A percentile compares a stretch with the other conserved stretches of the same genome.
Conservation (phyloP, 2,888 invertebrate species). For the Isotomurus palustris region DNA sequence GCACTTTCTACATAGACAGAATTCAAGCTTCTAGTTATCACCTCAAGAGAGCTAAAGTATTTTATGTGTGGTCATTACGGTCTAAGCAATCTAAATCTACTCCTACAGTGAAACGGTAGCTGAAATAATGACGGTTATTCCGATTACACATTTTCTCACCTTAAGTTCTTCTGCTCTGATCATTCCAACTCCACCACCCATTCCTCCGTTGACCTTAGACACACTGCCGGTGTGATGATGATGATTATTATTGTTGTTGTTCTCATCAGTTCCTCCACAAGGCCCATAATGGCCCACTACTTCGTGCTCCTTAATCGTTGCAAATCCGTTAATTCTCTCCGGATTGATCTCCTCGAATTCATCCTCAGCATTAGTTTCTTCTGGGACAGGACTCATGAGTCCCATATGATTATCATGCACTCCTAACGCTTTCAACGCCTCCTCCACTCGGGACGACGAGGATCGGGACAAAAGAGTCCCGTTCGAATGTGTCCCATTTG, state of each 20-base stretch:
- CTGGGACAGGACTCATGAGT: conserved; percentile 37
- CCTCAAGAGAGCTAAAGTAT: too few relatives aligned
- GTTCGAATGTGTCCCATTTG: conserved; percentile 12
- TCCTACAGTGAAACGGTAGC: too few relatives aligned
- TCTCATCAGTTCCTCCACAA: background rate
- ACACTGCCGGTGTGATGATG: conserved; percentile 8
- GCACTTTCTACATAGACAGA: conserved; percentile 44
- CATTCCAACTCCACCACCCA: conserved; percentile 28
- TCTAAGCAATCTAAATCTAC: too few relatives aligned
- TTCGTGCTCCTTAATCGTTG: conserved; percentile 3
- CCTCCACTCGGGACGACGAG: conserved; percentile 32
- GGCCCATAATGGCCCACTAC: too few relatives aligned
- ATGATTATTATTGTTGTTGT: conserved; percentile 14
- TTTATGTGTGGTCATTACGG: background rate
- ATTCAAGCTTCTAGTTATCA: conserved; percentile 4
- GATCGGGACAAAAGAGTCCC: background rate
- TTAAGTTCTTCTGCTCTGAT: conserved; percentile 43
- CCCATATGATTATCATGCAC: conserved; percentile 30
- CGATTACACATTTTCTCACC: too few relatives aligned
- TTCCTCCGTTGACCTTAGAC: too few relatives aligned
- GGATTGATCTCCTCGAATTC: conserved; percentile 43
- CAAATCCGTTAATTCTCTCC: conserved; percentile 32
- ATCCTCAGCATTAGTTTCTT: conserved; percentile 40
- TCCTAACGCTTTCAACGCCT: conserved; percentile 35
- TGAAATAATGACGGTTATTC: too few relatives aligned